These are phyloP conservation scores for Probaryconus sp. DNA, from an alignment of 1,140 invertebrate genomes.

Conservation along the genomic window DNA sequence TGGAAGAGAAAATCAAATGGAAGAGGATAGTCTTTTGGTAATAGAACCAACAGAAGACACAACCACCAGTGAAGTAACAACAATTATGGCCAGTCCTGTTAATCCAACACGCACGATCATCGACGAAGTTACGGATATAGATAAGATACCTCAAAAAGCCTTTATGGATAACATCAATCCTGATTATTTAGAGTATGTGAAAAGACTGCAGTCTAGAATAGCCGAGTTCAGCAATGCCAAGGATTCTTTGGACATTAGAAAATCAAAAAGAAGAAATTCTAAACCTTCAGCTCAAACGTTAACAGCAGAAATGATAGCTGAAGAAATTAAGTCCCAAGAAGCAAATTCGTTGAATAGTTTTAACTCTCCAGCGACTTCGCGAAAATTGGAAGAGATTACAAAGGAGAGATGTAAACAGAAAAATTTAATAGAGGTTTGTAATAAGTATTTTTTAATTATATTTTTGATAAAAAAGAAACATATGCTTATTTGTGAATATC, in stretches of 20 bases:
- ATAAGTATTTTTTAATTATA: conserved; percentile 7
- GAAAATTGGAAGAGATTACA: conserved; percentile 82
- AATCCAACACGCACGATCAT: conserved; percentile 69
- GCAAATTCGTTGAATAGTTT: conserved; percentile 63
- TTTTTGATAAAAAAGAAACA: no score
- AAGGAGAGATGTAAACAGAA: conserved; percentile 84
- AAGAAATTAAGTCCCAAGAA: conserved; percentile 72
- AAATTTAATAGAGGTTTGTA: conserved; percentile 80
- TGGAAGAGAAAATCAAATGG: conserved; percentile 72
- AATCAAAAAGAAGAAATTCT: conserved; percentile 81
- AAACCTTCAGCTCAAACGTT: conserved; percentile 68
- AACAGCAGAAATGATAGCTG: conserved; percentile 75
- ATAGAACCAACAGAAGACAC: conserved; percentile 77
- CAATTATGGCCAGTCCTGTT: conserved; percentile 79
- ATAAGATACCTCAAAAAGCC: conserved; percentile 4
- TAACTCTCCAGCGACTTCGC: conserved; percentile 77
- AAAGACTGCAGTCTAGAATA: conserved; percentile 83
- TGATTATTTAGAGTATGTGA: conserved; percentile 83
- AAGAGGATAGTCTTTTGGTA: conserved; percentile 81
- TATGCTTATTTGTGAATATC: not conserved
- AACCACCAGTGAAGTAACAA: conserved; percentile 80
- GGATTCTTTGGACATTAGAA: conserved; percentile 84
- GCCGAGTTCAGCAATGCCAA: conserved; percentile 85
- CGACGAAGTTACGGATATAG: not conserved
- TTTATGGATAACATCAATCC: conserved; percentile 70